These are phyloP conservation scores for Platypus cylindrus DNA, from an alignment of 2,888 invertebrate species.

Conservation along the genomic window DNA sequence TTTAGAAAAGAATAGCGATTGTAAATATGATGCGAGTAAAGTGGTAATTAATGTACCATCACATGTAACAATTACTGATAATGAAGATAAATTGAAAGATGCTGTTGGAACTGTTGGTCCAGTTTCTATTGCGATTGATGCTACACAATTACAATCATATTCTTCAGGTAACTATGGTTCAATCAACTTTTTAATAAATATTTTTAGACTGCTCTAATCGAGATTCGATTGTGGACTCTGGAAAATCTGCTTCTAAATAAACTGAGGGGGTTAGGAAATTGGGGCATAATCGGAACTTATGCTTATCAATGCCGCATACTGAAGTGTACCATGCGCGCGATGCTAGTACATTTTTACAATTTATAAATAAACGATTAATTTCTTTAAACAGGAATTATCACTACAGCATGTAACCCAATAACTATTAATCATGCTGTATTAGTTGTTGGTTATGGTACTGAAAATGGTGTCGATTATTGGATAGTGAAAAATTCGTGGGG, in stretches of 20 bases:
- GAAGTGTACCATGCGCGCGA: too few relatives aligned
- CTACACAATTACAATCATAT: slow-evolving; percentile 7
- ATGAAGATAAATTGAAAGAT: slow-evolving; percentile 9
- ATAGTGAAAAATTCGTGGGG: slow-evolving; percentile 1
- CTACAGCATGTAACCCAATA: neutral
- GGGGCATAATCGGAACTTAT: too few relatives aligned
- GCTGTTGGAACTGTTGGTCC: slow-evolving; percentile 13
- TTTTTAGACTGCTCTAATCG: too few relatives aligned
- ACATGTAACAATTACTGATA: slow-evolving; percentile 1
- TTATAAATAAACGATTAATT: too few relatives aligned
- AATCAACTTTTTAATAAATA: too few relatives aligned
- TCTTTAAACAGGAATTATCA: too few relatives aligned
- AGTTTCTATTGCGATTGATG: slow-evolving; percentile 12
- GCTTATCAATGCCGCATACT: too few relatives aligned
- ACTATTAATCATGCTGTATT: neutral
- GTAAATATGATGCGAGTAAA: slow-evolving; percentile 6
- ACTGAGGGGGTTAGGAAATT: too few relatives aligned
- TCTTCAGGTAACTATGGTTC: slow-evolving; percentile 7
- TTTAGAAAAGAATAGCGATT: neutral
- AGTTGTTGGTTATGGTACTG: slow-evolving; percentile 1
- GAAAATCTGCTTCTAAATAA: too few relatives aligned
- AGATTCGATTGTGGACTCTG: too few relatives aligned
- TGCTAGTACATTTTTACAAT: too few relatives aligned
- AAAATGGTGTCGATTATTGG: slow-evolving; percentile 1
- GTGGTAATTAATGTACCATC: slow-evolving; percentile 9